A percentile compares a stretch with the other conserved stretches of the same genome.
Conservation (phyloP, 2,888 invertebrate genomes). For the Anoplius nigerrimus region DNA sequence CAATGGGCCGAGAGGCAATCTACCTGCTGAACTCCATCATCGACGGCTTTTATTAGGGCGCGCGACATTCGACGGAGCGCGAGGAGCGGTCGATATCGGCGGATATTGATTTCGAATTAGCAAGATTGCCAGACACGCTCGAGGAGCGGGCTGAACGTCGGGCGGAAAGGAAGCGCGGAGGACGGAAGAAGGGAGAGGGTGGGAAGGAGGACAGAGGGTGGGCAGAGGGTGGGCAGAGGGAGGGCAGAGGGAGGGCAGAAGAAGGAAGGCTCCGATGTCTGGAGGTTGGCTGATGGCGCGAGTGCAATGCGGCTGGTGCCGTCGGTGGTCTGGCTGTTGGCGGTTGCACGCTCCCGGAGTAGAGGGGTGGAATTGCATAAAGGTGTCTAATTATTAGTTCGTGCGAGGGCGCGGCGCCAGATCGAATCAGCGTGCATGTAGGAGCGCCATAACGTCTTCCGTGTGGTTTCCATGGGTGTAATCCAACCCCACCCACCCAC, state of each 20-base stretch:
- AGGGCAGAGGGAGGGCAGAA: not conserved
- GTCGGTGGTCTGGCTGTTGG: not conserved
- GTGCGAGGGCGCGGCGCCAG: constrained; percentile 69
- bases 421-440: constrained; percentile 69
- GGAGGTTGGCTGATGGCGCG: not conserved
- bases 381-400: constrained; percentile 71
- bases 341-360: not conserved
- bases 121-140: constrained; percentile 38
- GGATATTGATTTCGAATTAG: constrained; percentile 70
- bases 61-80: constrained; percentile 26
- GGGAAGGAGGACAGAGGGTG: constrained; percentile 37
- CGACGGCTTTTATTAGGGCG: constrained; percentile 46
- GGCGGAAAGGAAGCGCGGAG: constrained; percentile 17
- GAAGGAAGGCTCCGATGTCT: not conserved
- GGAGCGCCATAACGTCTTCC: constrained; percentile 65
- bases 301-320: not conserved
- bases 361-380: constrained; percentile 59
- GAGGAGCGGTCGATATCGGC: constrained; percentile 53
- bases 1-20: constrained; percentile 50
- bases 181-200: constrained; percentile 3
- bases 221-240: not conserved
- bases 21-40: constrained; percentile 50
- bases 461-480: constrained; percentile 52
- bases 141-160: constrained; percentile 8
- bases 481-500: constrained; percentile 8